Evolutionary conservation across 2,797 vertebrate species (phyloP), one percentile per base, ranked within the genome.

Genomic region (Enteromius paludinosus): DNA sequence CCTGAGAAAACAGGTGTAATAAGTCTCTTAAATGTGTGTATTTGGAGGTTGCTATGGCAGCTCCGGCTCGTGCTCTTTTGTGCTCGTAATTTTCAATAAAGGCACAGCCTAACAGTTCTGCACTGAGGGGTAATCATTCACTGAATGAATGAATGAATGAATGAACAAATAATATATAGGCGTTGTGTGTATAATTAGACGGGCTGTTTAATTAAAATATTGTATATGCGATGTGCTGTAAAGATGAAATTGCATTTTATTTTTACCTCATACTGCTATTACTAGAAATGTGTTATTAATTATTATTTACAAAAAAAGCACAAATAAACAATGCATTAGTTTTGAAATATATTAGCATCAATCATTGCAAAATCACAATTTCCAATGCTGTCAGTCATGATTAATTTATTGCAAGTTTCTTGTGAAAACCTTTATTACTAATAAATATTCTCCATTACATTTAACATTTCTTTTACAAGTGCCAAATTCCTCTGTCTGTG

Each of bases 1-100:
- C 49, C n/a, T 47, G 54, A 81, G 30, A 77, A 81, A 73, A 43
- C 62, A 43, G 23, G 23, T 78, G 76, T 79, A 78, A 52, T 70
- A 68, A 69, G 76, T 74, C 77, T 49, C 69, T 82, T 54, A 73
- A 79, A 66, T 8, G 33, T 20, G 62, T 59, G 84, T 79, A 59
- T 84, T 83, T 85, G 45, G 8, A 38, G 54, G 82, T 87, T 82
- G 79, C 84, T 70, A 85, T 86, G 86, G 82, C 33, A 85, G 52
- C 86, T 62, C 30, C 28, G 41, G 76, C 43, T 76, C 73, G 7
- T 41, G 59, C 23, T 79, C 84, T 76, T 85, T 87, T 69, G 64
- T 76, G 64, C 9, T 35, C 8, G 35, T 79, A 68, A 84, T 86
- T 79, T 85, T 74, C 35, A 33, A 54, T 66, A 56, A 52, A 75